Percentiles rank a stretch among this genome's conserved stretches.
Conservation (phyloP, 2,888 invertebrate species). For the Hirtodrosophila trivittata region DNA sequence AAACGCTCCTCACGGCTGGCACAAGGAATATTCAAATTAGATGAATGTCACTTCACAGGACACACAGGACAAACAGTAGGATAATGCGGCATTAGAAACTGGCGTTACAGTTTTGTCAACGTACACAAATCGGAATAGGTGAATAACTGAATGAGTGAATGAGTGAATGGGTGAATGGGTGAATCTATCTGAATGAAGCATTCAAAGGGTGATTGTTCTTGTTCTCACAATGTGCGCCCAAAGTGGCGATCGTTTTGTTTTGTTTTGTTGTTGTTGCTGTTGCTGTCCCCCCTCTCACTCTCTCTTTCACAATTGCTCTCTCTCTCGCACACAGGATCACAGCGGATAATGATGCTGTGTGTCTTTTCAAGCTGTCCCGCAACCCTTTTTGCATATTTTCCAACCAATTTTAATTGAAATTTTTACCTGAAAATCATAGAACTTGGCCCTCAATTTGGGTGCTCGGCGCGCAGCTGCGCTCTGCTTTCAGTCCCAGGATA, state of each 20-base stretch:
- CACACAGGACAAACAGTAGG: conserved; percentile 38
- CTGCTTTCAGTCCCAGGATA: conserved; percentile 37
- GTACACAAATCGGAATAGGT: conserved; percentile 10
- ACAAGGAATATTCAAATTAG: conserved; percentile 67
- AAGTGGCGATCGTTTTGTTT: conserved; percentile 72
- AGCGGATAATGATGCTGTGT: conserved; percentile 45
- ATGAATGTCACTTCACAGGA: conserved; percentile 69
- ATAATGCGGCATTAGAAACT: conserved; percentile 62
- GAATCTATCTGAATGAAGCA: conserved; percentile 41
- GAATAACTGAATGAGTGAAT: conserved; percentile 20
- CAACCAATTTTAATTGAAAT: conserved; percentile 66
- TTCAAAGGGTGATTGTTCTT: conserved; percentile 68
- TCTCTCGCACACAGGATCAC: conserved; percentile 13
- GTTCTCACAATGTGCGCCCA: conserved; percentile 60
- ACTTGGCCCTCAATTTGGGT: conserved; percentile 35
- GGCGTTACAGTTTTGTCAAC: conserved; percentile 70
- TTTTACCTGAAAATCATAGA: conserved; percentile 65
- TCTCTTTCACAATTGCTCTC: conserved; percentile 22
- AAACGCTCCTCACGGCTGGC: conserved; percentile 33
- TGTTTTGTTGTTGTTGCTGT: conserved; percentile 11
- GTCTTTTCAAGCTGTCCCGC: conserved; percentile 68
- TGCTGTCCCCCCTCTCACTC: not conserved
- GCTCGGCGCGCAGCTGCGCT: conserved; percentile 57
- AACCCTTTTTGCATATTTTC: conserved; percentile 60
- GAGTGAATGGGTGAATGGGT: conserved; percentile 27